Evolutionary conservation across 2,113 vertebrate genomes (phyloP).

Genomic region (Petaurus breviceps): DNA sequence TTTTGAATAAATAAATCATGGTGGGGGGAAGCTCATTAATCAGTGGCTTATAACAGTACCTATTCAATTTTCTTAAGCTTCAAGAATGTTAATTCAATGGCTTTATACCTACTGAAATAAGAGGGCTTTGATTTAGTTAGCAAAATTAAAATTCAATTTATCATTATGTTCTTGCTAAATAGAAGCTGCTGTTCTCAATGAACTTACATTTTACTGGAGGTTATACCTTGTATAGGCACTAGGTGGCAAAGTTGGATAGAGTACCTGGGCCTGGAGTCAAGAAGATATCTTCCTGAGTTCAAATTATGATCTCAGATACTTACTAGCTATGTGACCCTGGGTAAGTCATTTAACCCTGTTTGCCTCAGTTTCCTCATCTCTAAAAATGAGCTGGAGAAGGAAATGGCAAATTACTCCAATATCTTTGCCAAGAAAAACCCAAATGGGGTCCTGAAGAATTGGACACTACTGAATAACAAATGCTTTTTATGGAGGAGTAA

Average conservation of each 20-base stretch:
- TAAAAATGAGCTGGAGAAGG: too few relatives aligned
- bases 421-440: too few relatives aligned
- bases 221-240: background rate
- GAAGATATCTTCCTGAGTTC: too few relatives aligned
- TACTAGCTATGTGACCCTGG: too few relatives aligned
- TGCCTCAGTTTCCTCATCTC: too few relatives aligned
- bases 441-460: too few relatives aligned
- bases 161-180: background rate
- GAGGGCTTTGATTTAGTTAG: conserved; percentile 3
- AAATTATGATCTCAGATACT: too few relatives aligned
- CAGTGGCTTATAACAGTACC: background rate
- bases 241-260: too few relatives aligned
- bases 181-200: background rate
- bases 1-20: conserved; percentile 37
- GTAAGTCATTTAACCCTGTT: too few relatives aligned
- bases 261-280: too few relatives aligned
- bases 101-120: conserved; percentile 29
- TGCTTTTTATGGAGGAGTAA: too few relatives aligned
- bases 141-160: background rate
- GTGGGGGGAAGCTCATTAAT: background rate
- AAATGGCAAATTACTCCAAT: too few relatives aligned
- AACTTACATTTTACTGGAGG: background rate
- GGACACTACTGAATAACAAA: background rate
- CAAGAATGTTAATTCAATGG: conserved; percentile 43
- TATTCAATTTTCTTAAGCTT: conserved; percentile 14